A percentile compares a stretch with the other conserved stretches of the same genome.
phyloP scores from a whole-genome alignment of 2,797 vertebrate genomes.

The Bradypodion pumilum region DNA sequence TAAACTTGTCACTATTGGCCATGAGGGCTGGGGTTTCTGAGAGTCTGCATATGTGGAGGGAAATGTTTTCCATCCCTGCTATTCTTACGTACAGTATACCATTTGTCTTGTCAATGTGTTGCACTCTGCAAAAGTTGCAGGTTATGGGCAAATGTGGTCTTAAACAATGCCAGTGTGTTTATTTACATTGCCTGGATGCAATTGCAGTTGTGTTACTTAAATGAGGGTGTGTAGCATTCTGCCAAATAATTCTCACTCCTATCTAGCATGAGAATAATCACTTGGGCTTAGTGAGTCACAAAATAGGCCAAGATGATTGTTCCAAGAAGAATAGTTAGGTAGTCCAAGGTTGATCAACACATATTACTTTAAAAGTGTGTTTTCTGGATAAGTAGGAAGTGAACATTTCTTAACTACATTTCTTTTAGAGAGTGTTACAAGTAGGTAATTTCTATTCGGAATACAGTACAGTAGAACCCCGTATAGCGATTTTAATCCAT shows the following conservation, averaged over 20 bases:
- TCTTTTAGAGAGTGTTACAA: not conserved
- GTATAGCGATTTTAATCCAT: no score
- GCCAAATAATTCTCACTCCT: not conserved
- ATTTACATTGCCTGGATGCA: not conserved
- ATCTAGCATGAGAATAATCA: fast-evolving
- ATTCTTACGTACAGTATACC: fast-evolving
- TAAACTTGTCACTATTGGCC: not conserved
- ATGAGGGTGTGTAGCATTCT: not conserved
- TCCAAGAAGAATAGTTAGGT: constrained; percentile 6
- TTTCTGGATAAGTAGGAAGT: constrained; percentile 61
- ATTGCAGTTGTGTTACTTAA: not conserved
- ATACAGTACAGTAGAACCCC: no score
- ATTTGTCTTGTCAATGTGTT: not conserved
- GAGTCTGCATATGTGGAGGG: not conserved
- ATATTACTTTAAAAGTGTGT: not conserved
- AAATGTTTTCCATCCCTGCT: not conserved
- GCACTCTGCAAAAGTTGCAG: constrained; percentile 28
- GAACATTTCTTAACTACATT: constrained; percentile 52
- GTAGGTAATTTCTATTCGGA: constrained; percentile 51
- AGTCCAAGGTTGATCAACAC: constrained; percentile 12
- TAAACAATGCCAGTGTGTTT: not conserved
- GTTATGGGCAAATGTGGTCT: not conserved
- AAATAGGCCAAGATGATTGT: not conserved
- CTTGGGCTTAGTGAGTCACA: not conserved
- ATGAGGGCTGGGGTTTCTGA: not conserved